Base-by-base conservation (phyloP, 37 sponge, comb jelly and placozoan genomes). In the Chondrilla cf. caribensis region DNA sequence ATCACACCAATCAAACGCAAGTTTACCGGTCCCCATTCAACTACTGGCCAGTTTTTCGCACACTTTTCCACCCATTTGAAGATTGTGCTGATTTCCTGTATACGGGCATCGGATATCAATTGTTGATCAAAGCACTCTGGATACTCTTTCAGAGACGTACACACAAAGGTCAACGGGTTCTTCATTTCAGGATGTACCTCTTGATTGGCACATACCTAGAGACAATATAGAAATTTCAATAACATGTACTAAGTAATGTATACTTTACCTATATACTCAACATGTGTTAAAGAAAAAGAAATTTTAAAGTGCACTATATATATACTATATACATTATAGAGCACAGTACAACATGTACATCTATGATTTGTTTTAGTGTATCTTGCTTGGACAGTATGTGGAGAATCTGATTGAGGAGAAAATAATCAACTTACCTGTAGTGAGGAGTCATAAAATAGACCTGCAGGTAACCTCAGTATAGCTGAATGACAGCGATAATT, bases 401-500 rank as follows among this genome's bases (percentile, higher is more conserved):
- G n/a, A n/a, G n/a, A n/a, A n/a, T n/a, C n/a, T n/a, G n/a, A n/a
- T n/a, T n/a, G n/a, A n/a, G n/a, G n/a, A n/a, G n/a, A n/a, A n/a
- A n/a, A n/a, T n/a, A n/a, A n/a, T n/a, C n/a, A 17, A 28, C 38
- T 59, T 17, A 81, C n/a, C 8, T 76, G 59, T 21, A 92, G 42
- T 32, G 79, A 32, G 19, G 65, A 41, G 5, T 85, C 55, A 54
- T 92, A 92, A 42, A 85, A 87, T 39, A 92, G 64, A 11, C 70
- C 43, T 18, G 44, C 58, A 5, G 84, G 78, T 2, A 92, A 79
- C 31, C 67, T 18, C 22, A 88, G 43, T 28, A 92, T 84, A 0
- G 57, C 73, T 25, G 67, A 54, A 58, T 88, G 89, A 55, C 87
- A 88, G 26, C 93, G 86, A 70, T 84, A 88, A 77, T 86, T 92